These are phyloP conservation scores for Drosophila funebris DNA, from an alignment of 1,140 invertebrate species.

Conservation along the genomic window DNA sequence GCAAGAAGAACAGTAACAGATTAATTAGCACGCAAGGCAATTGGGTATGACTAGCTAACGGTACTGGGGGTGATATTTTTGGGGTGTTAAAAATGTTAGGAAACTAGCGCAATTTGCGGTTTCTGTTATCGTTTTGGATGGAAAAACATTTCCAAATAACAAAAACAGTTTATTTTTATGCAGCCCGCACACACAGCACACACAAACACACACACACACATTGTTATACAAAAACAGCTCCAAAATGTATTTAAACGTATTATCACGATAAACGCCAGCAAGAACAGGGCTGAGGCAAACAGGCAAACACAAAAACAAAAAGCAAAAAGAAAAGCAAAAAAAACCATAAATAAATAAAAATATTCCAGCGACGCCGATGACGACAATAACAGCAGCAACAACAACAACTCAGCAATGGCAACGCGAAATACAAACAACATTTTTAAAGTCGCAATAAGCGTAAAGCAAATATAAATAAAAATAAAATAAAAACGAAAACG, in stretches of 20 bases:
- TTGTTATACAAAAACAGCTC: constrained; percentile 17
- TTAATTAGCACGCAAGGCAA: constrained; percentile 19
- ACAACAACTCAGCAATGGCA: background rate
- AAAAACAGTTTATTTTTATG: constrained; percentile 40
- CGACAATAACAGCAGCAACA: constrained; percentile 48
- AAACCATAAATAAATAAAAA: constrained; percentile 38
- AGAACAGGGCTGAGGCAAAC: constrained; percentile 34
- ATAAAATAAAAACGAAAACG: constrained; percentile 33
- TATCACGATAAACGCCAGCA: constrained; percentile 55
- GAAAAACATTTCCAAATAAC: constrained; percentile 19
- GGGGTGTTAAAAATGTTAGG: background rate
- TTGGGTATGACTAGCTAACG: constrained; percentile 1
- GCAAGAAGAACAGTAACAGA: background rate
- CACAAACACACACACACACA: constrained; percentile 4
- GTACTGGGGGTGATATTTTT: background rate
- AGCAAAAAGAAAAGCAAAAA: constrained; percentile 16
- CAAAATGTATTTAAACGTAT: constrained; percentile 43
- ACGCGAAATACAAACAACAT: constrained; percentile 52
- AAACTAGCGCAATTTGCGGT: constrained; percentile 32
- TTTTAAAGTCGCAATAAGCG: constrained; percentile 78
- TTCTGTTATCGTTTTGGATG: constrained; percentile 26
- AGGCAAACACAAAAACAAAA: constrained; percentile 19
- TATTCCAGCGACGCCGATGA: constrained; percentile 50
- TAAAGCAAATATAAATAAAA: constrained; percentile 63
- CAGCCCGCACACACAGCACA: constrained; percentile 23